Conservation (phyloP, 2,113 vertebrate species). For the Parus major region DNA sequence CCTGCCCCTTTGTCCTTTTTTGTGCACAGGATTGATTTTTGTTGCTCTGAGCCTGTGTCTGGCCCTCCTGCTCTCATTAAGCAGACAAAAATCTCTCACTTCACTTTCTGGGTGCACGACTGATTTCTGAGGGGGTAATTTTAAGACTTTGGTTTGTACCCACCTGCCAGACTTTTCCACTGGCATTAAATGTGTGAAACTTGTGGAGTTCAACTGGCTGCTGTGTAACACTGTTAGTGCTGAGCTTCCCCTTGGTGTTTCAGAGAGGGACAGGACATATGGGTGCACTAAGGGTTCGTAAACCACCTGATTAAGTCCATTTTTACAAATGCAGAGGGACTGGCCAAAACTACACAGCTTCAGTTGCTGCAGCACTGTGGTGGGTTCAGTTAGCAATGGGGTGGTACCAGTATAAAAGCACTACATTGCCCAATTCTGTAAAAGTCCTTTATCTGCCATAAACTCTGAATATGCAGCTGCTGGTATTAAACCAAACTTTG, state of each 20-base stretch:
- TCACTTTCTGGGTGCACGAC: neutral
- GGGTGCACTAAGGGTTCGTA: neutral
- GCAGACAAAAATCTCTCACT: neutral
- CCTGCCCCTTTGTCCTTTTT: neutral
- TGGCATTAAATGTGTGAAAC: neutral
- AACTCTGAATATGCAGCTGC: neutral
- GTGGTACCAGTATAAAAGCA: neutral
- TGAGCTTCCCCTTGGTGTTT: neutral
- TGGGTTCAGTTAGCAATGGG: neutral
- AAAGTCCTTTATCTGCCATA: neutral
- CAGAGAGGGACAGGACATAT: rapidly evolving
- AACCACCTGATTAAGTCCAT: neutral
- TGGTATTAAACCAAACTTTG: conserved; percentile 8
- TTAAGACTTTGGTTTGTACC: neutral
- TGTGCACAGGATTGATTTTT: neutral
- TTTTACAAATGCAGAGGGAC: rapidly evolving
- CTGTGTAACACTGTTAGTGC: neutral
- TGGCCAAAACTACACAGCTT: neutral
- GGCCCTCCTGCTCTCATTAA: neutral
- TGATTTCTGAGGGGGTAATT: neutral
- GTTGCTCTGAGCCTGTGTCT: neutral
- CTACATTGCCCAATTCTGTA: neutral
- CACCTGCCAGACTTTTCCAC: neutral
- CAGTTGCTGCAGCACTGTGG: neutral
- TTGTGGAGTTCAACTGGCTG: neutral